These are phyloP conservation scores for Meganola albula DNA, from an alignment of 2,888 invertebrate genomes.

Conservation along the genomic window DNA sequence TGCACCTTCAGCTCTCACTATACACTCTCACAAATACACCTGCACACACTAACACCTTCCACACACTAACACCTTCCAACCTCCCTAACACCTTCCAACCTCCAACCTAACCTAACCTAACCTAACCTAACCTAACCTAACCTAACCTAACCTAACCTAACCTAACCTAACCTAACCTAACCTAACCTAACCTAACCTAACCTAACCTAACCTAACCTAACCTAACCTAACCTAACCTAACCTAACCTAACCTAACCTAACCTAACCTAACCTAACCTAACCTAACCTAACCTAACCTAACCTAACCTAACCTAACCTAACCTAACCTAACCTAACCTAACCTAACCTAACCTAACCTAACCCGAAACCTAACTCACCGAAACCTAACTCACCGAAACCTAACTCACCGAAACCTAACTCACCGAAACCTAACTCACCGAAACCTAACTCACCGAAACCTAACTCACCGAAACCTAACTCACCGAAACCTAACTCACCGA, in stretches of 20 bases:
- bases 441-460: slow-evolving; percentile 18
- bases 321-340: slow-evolving; percentile 13
- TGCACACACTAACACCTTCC: too few species aligned
- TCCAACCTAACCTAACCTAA: slow-evolving; percentile 11
- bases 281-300: slow-evolving; percentile 10
- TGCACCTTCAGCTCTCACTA: too few species aligned
- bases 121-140: slow-evolving; percentile 12
- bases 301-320: slow-evolving; percentile 14
- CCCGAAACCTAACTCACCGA: slow-evolving; percentile 11
- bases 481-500: slow-evolving; percentile 11
- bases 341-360: slow-evolving; percentile 12
- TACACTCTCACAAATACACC: too few species aligned
- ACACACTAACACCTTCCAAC: too few species aligned
- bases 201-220: slow-evolving; percentile 12
- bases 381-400: slow-evolving; percentile 10
- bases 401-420: slow-evolving; percentile 10
- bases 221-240: slow-evolving; percentile 12
- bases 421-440: slow-evolving; percentile 12
- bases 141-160: slow-evolving; percentile 12
- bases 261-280: slow-evolving; percentile 12
- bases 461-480: slow-evolving; percentile 9
- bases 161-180: slow-evolving; percentile 12
- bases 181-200: slow-evolving; percentile 12
- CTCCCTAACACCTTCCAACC: too few species aligned
- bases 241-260: slow-evolving; percentile 11